These are phyloP conservation scores for Gallinago nigripennis DNA, from an alignment of 2,797 vertebrate genomes.

Conservation along the genomic window DNA sequence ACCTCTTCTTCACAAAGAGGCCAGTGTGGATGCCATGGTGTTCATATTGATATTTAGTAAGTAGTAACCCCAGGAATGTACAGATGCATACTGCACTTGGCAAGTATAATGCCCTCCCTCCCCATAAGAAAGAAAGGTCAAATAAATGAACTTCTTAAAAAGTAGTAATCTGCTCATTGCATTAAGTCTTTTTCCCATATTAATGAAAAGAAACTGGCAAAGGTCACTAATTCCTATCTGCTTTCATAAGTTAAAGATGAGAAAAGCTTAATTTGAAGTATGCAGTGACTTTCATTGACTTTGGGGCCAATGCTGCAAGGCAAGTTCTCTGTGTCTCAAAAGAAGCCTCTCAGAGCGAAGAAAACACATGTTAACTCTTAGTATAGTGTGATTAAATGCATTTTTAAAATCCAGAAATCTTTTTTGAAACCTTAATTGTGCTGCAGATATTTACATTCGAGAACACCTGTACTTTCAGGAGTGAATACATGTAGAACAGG, in stretches of 20 bases:
- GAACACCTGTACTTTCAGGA: not conserved
- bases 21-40: not conserved
- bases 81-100: not conserved
- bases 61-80: slow-evolving; percentile 28
- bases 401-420: not conserved
- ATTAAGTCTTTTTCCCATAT: slow-evolving; percentile 56
- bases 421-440: not conserved
- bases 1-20: not conserved
- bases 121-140: slow-evolving; percentile 55
- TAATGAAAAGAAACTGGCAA: slow-evolving; percentile 51
- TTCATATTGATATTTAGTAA: not conserved
- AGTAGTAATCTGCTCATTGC: slow-evolving; percentile 57
- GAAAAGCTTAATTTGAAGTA: slow-evolving; percentile 31
- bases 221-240: slow-evolving; percentile 45
- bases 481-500: not conserved
- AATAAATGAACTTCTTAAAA: slow-evolving; percentile 62
- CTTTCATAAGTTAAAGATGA: slow-evolving; percentile 27
- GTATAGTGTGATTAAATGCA: not conserved
- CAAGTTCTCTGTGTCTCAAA: not conserved
- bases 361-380: not conserved
- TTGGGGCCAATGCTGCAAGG: not conserved
- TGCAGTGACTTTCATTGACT: slow-evolving; percentile 7
- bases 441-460: not conserved
- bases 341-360: not conserved
- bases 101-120: not conserved